A percentile compares a stretch with the other conserved stretches of the same genome.
These are phyloP conservation scores for Coenonympha glycerion DNA, from an alignment of 2,888 invertebrate species.

Conservation along the genomic window DNA sequence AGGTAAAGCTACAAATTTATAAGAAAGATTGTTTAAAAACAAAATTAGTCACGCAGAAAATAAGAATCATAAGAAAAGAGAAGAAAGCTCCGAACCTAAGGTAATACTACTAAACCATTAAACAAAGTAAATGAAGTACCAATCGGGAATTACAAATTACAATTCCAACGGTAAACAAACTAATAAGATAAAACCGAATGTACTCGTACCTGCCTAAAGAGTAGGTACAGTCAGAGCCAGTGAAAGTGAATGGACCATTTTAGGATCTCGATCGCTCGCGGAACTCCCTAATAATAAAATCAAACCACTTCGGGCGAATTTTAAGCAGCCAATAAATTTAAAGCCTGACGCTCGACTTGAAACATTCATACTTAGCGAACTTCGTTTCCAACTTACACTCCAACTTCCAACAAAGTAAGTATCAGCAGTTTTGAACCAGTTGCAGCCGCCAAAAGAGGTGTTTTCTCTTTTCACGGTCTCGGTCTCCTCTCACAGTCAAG, in stretches of 20 bases:
- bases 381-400: not conserved
- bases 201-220: too few species aligned
- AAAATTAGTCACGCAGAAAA: not conserved
- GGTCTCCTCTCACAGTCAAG: too few species aligned
- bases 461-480: too few species aligned
- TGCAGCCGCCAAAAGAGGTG: too few species aligned
- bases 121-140: conserved; percentile 2
- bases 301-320: conserved; percentile 22
- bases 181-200: conserved; percentile 45
- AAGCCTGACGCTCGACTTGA: conserved; percentile 13
- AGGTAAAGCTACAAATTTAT: too few species aligned
- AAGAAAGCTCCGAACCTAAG: not conserved
- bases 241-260: conserved; percentile 31
- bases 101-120: conserved; percentile 1
- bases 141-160: conserved; percentile 6
- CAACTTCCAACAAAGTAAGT: not conserved
- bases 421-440: too few species aligned
- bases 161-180: conserved; percentile 30
- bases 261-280: conserved; percentile 48
- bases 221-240: too few species aligned
- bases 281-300: conserved; percentile 26
- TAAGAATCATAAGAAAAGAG: not conserved
- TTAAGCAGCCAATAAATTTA: conserved; percentile 20
- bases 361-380: not conserved
- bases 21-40: too few species aligned